phyloP scores from a whole-genome alignment of 1,140 invertebrate genomes.

The Microplitis demolitor region DNA sequence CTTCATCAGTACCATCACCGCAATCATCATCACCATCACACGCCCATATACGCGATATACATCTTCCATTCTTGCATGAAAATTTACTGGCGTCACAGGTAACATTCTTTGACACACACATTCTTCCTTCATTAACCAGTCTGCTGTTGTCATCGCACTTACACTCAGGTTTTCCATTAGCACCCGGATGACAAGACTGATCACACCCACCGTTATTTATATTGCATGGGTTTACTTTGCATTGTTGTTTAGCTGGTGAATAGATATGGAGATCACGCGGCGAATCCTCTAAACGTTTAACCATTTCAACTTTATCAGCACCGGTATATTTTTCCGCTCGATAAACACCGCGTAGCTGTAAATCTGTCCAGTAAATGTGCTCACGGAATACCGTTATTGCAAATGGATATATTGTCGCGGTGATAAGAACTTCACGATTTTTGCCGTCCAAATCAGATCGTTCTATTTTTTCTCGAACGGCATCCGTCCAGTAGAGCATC shows the following conservation, averaged over 20 bases:
- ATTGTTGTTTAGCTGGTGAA: conserved; percentile 79
- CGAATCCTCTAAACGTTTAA: conserved; percentile 87
- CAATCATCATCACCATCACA: conserved; percentile 97
- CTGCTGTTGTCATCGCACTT: conserved; percentile 85
- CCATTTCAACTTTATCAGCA: conserved; percentile 91
- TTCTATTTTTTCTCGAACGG: conserved; percentile 96
- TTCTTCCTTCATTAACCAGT: conserved; percentile 88
- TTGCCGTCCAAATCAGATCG: conserved; percentile 86
- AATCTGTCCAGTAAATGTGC: conserved; percentile 98
- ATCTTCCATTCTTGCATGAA: conserved; percentile 92
- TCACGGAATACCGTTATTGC: conserved; percentile 90
- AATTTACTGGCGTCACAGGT: conserved; percentile 91
- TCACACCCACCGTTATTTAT: conserved; percentile 96
- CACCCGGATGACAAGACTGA: conserved; percentile 89
- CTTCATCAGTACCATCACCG: conserved; percentile 93
- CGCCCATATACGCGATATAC: conserved; percentile 94
- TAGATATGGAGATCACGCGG: conserved; percentile 91
- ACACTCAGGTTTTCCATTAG: conserved; percentile 83
- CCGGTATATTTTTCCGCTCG: conserved; percentile 97
- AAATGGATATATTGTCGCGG: conserved; percentile 94
- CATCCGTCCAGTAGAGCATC: conserved; percentile 98
- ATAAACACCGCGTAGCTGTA: conserved; percentile 92
- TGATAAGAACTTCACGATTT: conserved; percentile 76
- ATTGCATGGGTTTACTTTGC: conserved; percentile 82
- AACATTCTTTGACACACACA: conserved; percentile 87